These are phyloP conservation scores for Orchestes rusci DNA, from an alignment of 2,888 invertebrate species.

Conservation along the genomic window DNA sequence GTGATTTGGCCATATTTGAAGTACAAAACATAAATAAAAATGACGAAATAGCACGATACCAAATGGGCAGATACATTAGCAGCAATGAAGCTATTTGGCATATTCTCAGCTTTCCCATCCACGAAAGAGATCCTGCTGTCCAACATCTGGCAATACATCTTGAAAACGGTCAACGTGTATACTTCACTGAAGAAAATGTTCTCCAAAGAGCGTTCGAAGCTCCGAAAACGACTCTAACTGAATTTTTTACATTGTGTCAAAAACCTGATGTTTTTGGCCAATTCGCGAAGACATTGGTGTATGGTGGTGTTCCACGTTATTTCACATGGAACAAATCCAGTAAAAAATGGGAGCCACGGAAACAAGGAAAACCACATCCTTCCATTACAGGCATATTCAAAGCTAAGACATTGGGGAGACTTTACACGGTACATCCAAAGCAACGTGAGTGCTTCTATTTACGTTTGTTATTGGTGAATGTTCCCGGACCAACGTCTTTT, in stretches of 20 bases:
- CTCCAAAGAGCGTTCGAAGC: neutral
- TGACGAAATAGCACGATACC: no score
- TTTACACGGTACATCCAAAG: neutral
- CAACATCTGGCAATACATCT: conserved; percentile 3
- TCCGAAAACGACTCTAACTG: conserved; percentile 2
- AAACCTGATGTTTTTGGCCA: conserved; percentile 4
- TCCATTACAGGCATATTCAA: no score
- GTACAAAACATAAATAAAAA: neutral
- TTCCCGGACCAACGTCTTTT: conserved; percentile 35
- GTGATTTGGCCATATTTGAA: conserved; percentile 1
- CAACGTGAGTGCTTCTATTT: no score
- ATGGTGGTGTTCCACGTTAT: no score
- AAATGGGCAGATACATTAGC: conserved; percentile 4
- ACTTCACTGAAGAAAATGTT: conserved; percentile 1
- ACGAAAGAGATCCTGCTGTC: neutral
- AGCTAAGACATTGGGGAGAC: no score
- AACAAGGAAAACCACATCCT: no score
- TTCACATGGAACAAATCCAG: no score
- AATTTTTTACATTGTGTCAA: conserved; percentile 3
- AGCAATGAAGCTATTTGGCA: conserved; percentile 3
- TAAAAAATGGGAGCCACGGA: no score
- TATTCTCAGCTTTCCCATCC: neutral
- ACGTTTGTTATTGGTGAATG: conserved; percentile 32
- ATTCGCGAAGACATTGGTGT: no score
- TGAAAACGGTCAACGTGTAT: conserved; percentile 5